A percentile compares a stretch with the other conserved stretches of the same genome.
These are phyloP conservation scores for Chrysopilus asiliformis DNA, from an alignment of 2,888 invertebrate genomes.

Conservation along the genomic window DNA sequence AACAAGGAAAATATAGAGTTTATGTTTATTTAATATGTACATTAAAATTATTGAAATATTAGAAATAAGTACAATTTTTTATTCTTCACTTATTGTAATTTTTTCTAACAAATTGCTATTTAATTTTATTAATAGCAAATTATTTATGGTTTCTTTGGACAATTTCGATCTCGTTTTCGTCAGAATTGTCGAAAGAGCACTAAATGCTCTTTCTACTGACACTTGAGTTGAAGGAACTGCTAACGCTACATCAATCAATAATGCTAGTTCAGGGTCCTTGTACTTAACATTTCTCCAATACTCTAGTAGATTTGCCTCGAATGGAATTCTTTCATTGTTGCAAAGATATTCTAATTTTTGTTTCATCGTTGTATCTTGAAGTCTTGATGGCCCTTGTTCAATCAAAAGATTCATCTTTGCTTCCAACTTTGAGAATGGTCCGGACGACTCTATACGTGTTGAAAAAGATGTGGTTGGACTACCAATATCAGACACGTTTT, in stretches of 20 bases:
- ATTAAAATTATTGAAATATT: too few relatives aligned
- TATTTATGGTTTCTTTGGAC: constrained; percentile 9
- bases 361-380: constrained; percentile 4
- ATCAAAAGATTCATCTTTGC: too few relatives aligned
- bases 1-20: too few relatives aligned
- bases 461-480: too few relatives aligned
- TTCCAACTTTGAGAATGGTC: too few relatives aligned
- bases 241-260: constrained; percentile 11
- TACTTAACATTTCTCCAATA: constrained; percentile 9
- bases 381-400: too few relatives aligned
- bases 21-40: too few relatives aligned
- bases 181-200: constrained; percentile 12
- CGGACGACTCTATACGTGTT: too few relatives aligned
- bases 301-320: constrained; percentile 7
- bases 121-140: constrained; percentile 11
- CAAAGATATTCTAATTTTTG: constrained; percentile 5
- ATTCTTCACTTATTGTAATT: too few relatives aligned
- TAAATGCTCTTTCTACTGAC: constrained; percentile 12
- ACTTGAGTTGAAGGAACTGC: constrained; percentile 13
- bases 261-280: constrained; percentile 7
- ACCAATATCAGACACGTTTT: too few relatives aligned
- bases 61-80: too few relatives aligned
- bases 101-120: constrained; percentile 10
- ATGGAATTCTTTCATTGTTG: constrained; percentile 5
- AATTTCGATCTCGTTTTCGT: constrained; percentile 7